Evolutionary conservation across 2,888 invertebrate genomes (phyloP).

Genomic region (Hirtodrosophila alboralis): DNA sequence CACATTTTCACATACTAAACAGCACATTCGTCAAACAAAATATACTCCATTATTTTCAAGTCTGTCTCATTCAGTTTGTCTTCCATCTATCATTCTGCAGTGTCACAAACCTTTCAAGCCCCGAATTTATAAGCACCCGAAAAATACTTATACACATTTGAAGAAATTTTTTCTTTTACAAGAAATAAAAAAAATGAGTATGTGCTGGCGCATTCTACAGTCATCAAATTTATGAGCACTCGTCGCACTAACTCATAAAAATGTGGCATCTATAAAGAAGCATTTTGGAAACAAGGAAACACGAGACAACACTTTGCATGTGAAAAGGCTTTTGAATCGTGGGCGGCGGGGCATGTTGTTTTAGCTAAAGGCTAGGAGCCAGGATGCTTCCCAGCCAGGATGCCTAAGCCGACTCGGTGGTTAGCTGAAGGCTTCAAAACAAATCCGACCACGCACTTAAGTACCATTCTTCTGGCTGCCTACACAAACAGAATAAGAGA

Average conservation of each 20-base stretch:
- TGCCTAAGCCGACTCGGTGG: slow-evolving; percentile 60
- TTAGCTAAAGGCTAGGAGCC: slow-evolving; percentile 17
- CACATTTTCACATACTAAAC: slow-evolving; percentile 35
- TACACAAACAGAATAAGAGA: slow-evolving; percentile 40
- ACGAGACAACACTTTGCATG: slow-evolving; percentile 72
- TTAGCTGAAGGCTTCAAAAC: slow-evolving; percentile 45
- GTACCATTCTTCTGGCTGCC: slow-evolving; percentile 48
- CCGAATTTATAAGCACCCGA: slow-evolving; percentile 56
- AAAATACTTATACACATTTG: slow-evolving; percentile 36
- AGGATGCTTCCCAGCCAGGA: slow-evolving; percentile 16
- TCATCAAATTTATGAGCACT: slow-evolving; percentile 78
- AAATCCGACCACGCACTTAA: slow-evolving; percentile 74
- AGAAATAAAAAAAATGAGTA: slow-evolving; percentile 17
- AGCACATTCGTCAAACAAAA: slow-evolving; percentile 45
- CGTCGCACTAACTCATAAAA: slow-evolving; percentile 78
- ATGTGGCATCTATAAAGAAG: slow-evolving; percentile 49
- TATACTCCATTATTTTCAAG: slow-evolving; percentile 19
- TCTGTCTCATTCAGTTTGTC: slow-evolving; percentile 30
- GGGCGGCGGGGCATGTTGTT: slow-evolving; percentile 11
- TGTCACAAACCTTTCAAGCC: slow-evolving; percentile 49
- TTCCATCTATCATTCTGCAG: slow-evolving; percentile 48
- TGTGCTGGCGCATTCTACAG: slow-evolving; percentile 45
- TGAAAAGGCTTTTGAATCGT: slow-evolving; percentile 45
- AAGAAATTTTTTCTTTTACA: slow-evolving; percentile 9
- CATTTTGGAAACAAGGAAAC: slow-evolving; percentile 40